These are phyloP conservation scores for Psittacula cyanocephala DNA, from an alignment of 2,113 vertebrate species.

Conservation along the genomic window DNA sequence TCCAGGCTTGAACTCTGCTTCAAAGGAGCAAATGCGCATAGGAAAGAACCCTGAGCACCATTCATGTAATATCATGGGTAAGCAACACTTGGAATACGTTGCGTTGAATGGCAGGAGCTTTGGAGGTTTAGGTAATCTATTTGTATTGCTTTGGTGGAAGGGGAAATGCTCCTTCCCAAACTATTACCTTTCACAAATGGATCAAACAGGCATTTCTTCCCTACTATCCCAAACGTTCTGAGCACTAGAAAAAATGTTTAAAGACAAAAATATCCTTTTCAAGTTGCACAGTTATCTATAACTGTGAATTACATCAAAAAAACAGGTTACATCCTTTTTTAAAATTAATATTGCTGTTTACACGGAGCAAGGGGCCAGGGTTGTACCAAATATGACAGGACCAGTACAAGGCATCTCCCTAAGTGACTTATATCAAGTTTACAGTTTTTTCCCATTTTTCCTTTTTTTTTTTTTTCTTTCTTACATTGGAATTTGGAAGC, in stretches of 20 bases:
- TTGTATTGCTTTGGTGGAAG: rapidly evolving
- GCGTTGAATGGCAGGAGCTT: not conserved
- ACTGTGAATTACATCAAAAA: not conserved
- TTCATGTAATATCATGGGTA: rapidly evolving
- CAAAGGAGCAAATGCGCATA: not conserved
- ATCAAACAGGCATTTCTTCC: not conserved
- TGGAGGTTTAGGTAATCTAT: not conserved
- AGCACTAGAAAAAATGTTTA: not conserved
- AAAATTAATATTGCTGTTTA: not conserved
- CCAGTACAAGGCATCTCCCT: too few relatives aligned
- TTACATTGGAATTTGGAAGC: not conserved
- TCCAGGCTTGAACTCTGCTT: not conserved
- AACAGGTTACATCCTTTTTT: not conserved
- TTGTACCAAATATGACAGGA: not conserved
- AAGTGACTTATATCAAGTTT: not conserved
- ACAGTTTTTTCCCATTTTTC: not conserved
- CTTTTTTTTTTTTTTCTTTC: rapidly evolving
- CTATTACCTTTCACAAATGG: not conserved
- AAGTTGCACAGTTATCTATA: rapidly evolving
- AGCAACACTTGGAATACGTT: not conserved
- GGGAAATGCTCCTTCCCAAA: not conserved
- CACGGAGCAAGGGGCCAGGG: not conserved
- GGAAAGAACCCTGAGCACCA: not conserved
- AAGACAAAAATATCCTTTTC: not conserved
- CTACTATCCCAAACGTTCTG: not conserved